Conservation (phyloP, 1,140 invertebrate species). For the Drosophila repleta region DNA sequence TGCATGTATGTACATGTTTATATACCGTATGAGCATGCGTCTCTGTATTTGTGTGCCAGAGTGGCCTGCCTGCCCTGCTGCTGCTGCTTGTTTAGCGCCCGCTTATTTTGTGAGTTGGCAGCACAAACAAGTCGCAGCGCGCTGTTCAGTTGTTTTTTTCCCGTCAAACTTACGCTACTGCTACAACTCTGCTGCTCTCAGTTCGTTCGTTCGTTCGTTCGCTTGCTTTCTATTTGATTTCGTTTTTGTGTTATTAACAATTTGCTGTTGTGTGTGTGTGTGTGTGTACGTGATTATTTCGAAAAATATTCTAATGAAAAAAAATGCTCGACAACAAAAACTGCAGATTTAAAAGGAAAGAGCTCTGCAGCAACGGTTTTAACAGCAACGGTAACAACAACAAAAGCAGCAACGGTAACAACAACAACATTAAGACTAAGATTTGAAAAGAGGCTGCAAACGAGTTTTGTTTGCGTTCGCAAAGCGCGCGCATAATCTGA, state of each 20-base stretch:
- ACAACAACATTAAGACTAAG: constrained; percentile 20
- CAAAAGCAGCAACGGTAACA: not conserved
- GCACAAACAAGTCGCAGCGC: constrained; percentile 53
- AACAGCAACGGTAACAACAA: constrained; percentile 6
- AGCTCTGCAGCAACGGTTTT: constrained; percentile 36
- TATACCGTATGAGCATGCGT: constrained; percentile 23
- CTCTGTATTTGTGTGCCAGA: constrained; percentile 30
- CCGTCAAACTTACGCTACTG: constrained; percentile 55
- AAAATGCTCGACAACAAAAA: constrained; percentile 64
- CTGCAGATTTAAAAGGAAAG: constrained; percentile 41
- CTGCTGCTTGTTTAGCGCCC: constrained; percentile 40
- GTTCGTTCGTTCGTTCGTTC: constrained; percentile 52
- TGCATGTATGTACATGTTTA: constrained; percentile 32
- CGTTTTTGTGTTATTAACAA: constrained; percentile 75
- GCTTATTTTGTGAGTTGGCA: constrained; percentile 58
- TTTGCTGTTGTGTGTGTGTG: constrained; percentile 52
- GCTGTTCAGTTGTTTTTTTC: constrained; percentile 55
- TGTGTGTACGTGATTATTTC: constrained; percentile 57
- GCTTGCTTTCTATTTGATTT: constrained; percentile 80
- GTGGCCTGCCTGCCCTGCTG: constrained; percentile 45
- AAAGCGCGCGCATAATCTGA: constrained; percentile 53
- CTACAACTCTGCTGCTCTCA: constrained; percentile 50
- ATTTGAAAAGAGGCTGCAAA: constrained; percentile 56
- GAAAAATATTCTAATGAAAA: constrained; percentile 55
- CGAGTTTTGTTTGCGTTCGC: constrained; percentile 50